These are phyloP conservation scores for Scopus umbretta DNA, from an alignment of 2,113 vertebrate genomes.

Conservation along the genomic window DNA sequence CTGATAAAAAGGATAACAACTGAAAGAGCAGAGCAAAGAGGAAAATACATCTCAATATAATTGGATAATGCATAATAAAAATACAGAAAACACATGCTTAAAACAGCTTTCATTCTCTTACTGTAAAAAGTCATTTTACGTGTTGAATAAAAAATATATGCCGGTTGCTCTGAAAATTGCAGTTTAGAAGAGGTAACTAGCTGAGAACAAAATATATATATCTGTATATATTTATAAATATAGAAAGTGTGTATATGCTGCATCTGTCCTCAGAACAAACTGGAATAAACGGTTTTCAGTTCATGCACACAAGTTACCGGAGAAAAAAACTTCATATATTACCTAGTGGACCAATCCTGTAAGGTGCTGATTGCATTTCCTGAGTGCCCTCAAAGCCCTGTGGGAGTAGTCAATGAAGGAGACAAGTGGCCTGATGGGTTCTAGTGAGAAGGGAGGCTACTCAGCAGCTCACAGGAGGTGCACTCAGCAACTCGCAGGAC, in stretches of 20 bases:
- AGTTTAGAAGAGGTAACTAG: constrained; percentile 55
- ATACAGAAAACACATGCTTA: constrained; percentile 70
- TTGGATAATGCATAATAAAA: constrained; percentile 69
- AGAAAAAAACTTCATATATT: constrained; percentile 49
- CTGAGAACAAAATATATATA: constrained; percentile 63
- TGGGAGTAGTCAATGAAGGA: background rate
- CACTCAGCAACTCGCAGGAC: constrained; percentile 26
- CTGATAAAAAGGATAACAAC: constrained; percentile 64
- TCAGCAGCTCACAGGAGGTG: constrained; percentile 10
- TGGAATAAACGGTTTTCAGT: constrained; percentile 28
- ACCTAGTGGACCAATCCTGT: background rate
- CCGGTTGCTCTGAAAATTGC: constrained; percentile 53
- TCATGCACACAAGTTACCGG: constrained; percentile 41
- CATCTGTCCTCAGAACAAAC: constrained; percentile 53
- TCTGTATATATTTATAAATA: constrained; percentile 64
- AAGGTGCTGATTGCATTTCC: constrained; percentile 40
- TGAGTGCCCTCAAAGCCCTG: background rate
- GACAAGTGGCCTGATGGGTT: background rate
- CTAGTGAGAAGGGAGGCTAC: background rate
- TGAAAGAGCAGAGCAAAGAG: constrained; percentile 62
- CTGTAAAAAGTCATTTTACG: constrained; percentile 50
- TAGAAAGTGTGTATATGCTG: constrained; percentile 56
- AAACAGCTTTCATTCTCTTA: constrained; percentile 60
- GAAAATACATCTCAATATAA: constrained; percentile 68
- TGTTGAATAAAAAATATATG: constrained; percentile 63